Conservation (phyloP, 2,113 vertebrate species). For the Plectropomus leopardus region DNA sequence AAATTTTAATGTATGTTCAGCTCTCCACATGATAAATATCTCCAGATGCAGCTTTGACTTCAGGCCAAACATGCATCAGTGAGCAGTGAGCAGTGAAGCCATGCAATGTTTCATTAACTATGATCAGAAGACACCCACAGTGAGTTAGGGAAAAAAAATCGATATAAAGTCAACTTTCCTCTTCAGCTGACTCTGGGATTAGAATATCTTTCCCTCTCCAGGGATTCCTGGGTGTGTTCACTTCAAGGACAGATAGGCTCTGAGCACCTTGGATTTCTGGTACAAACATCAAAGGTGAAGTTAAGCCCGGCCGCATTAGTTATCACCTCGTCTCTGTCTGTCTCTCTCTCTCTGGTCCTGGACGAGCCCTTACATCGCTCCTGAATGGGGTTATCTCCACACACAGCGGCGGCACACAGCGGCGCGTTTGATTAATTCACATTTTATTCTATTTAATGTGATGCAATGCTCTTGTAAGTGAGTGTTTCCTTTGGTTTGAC, state of each 20-base stretch:
- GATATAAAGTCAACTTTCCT: slow-evolving; percentile 35
- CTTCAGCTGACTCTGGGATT: slow-evolving; percentile 56
- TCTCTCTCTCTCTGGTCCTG: slow-evolving; percentile 13
- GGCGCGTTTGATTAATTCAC: slow-evolving; percentile 60
- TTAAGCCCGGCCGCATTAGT: slow-evolving; percentile 70
- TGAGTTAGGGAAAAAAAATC: slow-evolving; percentile 24
- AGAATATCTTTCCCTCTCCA: slow-evolving; percentile 64
- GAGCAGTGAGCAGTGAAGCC: slow-evolving; percentile 37
- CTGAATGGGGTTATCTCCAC: slow-evolving; percentile 69
- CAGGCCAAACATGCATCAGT: slow-evolving; percentile 41
- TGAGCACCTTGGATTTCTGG: slow-evolving; percentile 73
- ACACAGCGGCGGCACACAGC: slow-evolving; percentile 66
- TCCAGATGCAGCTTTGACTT: slow-evolving; percentile 42
- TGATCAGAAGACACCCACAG: slow-evolving; percentile 31
- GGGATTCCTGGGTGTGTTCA: slow-evolving; percentile 64
- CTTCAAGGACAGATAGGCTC: slow-evolving; percentile 78
- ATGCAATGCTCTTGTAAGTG: slow-evolving; percentile 48
- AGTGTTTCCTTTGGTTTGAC: slow-evolving; percentile 21
- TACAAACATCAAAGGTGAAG: slow-evolving; percentile 79
- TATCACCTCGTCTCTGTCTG: slow-evolving; percentile 48
- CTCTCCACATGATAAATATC: slow-evolving; percentile 40
- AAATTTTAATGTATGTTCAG: slow-evolving; percentile 28
- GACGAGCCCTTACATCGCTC: slow-evolving; percentile 61
- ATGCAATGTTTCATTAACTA: slow-evolving; percentile 52
- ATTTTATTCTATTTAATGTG: slow-evolving; percentile 73